phyloP scores from a whole-genome alignment of 2,888 invertebrate genomes.

The Sinopyrophorus schimmeli region DNA sequence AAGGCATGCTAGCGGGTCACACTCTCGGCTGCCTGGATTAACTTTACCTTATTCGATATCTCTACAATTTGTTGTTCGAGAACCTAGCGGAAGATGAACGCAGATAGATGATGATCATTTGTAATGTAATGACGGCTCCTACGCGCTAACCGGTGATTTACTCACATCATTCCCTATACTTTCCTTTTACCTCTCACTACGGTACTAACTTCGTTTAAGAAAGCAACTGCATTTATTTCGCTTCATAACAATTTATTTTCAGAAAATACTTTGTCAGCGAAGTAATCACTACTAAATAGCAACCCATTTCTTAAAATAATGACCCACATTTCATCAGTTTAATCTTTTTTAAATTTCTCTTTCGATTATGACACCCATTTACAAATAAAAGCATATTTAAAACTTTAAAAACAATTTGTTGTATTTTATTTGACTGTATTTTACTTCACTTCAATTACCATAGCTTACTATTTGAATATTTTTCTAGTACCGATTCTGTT shows the following conservation, averaged over 20 bases:
- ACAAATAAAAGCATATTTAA: too few species aligned
- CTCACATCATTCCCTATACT: constrained; percentile 43
- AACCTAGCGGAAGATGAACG: constrained; percentile 47
- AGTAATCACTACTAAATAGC: too few species aligned
- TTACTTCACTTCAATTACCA: too few species aligned
- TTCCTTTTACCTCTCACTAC: constrained; percentile 22
- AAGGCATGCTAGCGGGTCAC: constrained; percentile 33
- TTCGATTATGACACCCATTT: too few species aligned
- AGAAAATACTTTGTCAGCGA: too few species aligned
- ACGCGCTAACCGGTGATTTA: constrained; percentile 51
- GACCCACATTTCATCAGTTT: too few species aligned
- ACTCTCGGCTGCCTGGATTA: constrained; percentile 31
- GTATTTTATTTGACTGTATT: too few species aligned
- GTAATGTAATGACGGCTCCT: constrained; percentile 51
- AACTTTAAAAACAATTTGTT: too few species aligned
- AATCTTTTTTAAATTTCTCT: too few species aligned
- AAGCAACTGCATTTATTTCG: constrained; percentile 25
- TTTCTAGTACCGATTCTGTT: too few species aligned
- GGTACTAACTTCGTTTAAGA: constrained; percentile 28
- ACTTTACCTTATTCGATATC: constrained; percentile 34
- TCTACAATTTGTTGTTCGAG: constrained; percentile 43
- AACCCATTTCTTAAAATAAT: too few species aligned
- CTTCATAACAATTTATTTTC: constrained; percentile 1
- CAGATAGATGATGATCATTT: constrained; percentile 51
- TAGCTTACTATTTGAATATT: too few species aligned